Evolutionary conservation across 1,140 invertebrate species (phyloP).

Genomic region (Drosophila kurseongensis): DNA sequence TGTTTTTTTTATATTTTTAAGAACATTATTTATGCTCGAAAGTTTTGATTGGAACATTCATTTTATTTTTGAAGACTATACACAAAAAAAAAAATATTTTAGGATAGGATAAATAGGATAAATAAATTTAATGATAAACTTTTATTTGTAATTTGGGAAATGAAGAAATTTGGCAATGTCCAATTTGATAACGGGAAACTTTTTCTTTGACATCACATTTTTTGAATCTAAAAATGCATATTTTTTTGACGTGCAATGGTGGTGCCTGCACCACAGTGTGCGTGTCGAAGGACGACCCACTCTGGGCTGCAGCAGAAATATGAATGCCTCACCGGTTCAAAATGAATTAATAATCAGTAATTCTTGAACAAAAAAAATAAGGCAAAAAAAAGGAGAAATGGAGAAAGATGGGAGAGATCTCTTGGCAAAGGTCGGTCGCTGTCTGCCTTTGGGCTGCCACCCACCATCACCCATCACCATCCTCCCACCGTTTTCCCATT

Average conservation of each 20-base stretch:
- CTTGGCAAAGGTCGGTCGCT: constrained; percentile 36
- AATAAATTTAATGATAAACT: too few relatives aligned
- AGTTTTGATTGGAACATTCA: too few relatives aligned
- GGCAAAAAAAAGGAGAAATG: constrained; percentile 54
- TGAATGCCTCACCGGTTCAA: constrained; percentile 81
- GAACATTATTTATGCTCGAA: too few relatives aligned
- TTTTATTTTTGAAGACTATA: too few relatives aligned
- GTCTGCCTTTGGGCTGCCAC: constrained; percentile 49
- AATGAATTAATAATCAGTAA: constrained; percentile 83
- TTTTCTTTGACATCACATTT: too few relatives aligned
- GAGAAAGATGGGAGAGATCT: constrained; percentile 29
- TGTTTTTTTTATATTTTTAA: too few relatives aligned
- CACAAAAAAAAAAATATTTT: too few relatives aligned
- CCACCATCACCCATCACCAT: background rate
- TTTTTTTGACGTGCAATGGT: background rate
- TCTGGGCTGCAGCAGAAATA: constrained; percentile 70
- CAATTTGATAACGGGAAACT: too few relatives aligned
- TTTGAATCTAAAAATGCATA: too few relatives aligned
- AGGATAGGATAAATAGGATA: too few relatives aligned
- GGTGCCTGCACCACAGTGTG: constrained; percentile 14
- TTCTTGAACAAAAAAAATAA: constrained; percentile 75
- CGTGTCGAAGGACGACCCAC: constrained; percentile 71
- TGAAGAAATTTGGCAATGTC: too few relatives aligned
- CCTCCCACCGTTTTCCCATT: background rate
- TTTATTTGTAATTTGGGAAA: too few relatives aligned